phyloP scores from a whole-genome alignment of 2,888 invertebrate species.

The Phytoseiulus persimilis region DNA sequence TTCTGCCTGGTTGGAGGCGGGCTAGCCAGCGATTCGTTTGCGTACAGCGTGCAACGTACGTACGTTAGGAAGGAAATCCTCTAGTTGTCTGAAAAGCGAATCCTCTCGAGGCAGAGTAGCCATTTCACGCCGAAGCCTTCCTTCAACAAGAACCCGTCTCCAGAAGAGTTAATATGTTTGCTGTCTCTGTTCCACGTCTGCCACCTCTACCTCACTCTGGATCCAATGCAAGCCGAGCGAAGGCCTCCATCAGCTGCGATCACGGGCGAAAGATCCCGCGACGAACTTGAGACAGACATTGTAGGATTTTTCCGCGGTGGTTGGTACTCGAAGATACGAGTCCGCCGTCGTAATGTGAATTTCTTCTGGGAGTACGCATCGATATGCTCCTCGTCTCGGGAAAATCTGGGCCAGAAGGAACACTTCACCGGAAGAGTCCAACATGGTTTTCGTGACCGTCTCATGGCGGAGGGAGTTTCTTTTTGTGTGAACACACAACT shows the following conservation, averaged over 20 bases:
- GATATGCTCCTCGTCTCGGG: no score
- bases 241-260: no score
- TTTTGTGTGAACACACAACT: neutral
- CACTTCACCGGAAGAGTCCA: neutral
- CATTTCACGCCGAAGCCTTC: neutral
- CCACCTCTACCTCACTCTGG: neutral
- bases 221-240: neutral
- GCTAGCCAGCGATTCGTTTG: neutral
- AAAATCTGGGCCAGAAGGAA: no score
- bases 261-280: no score
- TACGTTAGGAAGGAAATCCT: neutral
- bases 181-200: neutral
- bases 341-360: no score
- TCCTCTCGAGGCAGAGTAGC: neutral
- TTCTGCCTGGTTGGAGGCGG: neutral
- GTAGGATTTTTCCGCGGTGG: no score
- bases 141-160: neutral
- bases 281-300: no score
- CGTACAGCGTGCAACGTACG: neutral
- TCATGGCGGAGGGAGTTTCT: neutral
- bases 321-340: no score
- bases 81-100: neutral
- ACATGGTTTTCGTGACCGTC: neutral
- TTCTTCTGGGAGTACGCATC: no score
- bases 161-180: neutral